A percentile compares a stretch with the other conserved stretches of the same genome.
These are phyloP conservation scores for Enhydra lutris DNA, from an alignment of 2,113 vertebrate genomes.

Conservation along the genomic window DNA sequence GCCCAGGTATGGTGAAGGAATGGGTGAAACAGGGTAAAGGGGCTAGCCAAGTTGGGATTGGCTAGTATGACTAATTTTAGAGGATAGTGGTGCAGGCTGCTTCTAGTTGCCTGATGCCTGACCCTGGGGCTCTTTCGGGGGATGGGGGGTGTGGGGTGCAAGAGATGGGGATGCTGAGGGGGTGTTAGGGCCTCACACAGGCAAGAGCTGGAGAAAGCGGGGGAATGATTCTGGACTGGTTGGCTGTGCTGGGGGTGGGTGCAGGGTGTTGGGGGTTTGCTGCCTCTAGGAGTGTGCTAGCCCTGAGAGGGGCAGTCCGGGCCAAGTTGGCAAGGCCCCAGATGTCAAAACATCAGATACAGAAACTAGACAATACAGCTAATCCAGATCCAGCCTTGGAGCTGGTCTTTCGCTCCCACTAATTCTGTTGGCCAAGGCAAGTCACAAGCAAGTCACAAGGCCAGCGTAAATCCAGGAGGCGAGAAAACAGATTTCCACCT, in stretches of 20 bases:
- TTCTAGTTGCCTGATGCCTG: not conserved
- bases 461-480: not conserved
- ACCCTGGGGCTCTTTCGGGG: not conserved
- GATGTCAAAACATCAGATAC: not conserved
- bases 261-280: not conserved
- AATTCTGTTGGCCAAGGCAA: not conserved
- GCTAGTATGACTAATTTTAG: not conserved
- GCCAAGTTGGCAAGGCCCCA: not conserved
- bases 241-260: not conserved
- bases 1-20: not conserved
- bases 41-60: not conserved
- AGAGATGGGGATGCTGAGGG: not conserved
- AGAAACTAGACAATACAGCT: not conserved
- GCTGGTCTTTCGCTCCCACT: not conserved
- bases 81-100: not conserved
- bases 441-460: not conserved
- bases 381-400: not conserved
- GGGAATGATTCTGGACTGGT: not conserved
- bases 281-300: not conserved
- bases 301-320: not conserved
- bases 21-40: not conserved
- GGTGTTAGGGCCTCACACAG: not conserved
- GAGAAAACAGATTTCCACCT: not conserved
- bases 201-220: not conserved
- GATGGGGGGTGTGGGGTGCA: fast-evolving